Base-by-base conservation (phyloP, 2,888 invertebrate genomes). In the Atrina japonica region DNA sequence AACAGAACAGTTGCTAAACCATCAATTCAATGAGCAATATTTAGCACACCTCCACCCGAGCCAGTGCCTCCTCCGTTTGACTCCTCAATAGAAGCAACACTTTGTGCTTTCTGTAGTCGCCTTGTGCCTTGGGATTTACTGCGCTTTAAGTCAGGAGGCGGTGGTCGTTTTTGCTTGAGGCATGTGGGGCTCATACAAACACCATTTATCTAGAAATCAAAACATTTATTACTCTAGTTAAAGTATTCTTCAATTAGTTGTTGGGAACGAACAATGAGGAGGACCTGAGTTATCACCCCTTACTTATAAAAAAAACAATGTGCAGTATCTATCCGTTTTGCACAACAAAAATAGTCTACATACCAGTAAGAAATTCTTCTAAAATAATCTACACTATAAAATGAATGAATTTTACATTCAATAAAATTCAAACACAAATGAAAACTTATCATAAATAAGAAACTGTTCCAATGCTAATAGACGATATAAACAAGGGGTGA, bases 71-170 rank as follows among this genome's bases (percentile, higher is more conserved):
- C 86, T 82, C 86, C 86, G 80, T 84, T 83, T 47, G 81, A 77
- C 61, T 88, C 88, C 72, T 89, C 89, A 80, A 87, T 83, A 40
- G 89, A 89, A 61, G 87, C 83, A 66, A 82, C 83, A 77, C 87
- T 88, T 80, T 86, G 87, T 35, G 84, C 86, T 81, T 88, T 88
- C 84, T 86, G 85, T 75, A 88, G 80, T 83, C 86, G 88, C 77
- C 82, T 80, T 94, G 95, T 96, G 95, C 96, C 97, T 96, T 97
- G 97, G 92, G 96, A 96, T 93, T 96, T 95, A 91, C 96, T 95
- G 91, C 96, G 95, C 91, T 95, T 94, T 91, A 95, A 94, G 87
- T 94, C 94, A 65, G 90, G 89, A 66, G 85, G 86, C 61, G 89
- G 88, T 53, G 83, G 84, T 85, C 91, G 90, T 86, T 92, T 91